Evolutionary conservation across 2,888 invertebrate genomes (phyloP), one percentile per base, ranked within the genome.

Genomic region (Mactromeris polynyma): DNA sequence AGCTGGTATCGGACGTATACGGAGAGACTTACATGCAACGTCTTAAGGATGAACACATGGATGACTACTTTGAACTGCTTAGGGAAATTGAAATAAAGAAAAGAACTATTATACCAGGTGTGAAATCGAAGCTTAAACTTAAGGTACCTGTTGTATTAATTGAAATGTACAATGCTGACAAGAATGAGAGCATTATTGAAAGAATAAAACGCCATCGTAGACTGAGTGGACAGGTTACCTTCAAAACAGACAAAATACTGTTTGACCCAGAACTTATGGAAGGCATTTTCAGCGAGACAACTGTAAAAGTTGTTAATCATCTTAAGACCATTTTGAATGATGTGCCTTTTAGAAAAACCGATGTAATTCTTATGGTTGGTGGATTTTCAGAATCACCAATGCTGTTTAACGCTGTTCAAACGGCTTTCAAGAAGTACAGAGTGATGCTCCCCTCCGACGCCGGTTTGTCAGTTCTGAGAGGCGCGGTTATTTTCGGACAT

Each of bases 21-120:
- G 81, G 86, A 19, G 46, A 38, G 21, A 69, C 78, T 9, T 82
- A 85, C 1, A 42, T 85, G 14, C 31, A 51, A 21, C 78, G 46
- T 17, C 91, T 93, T 31, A 78, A 73, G 46, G 40, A 77, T 2
- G 87, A 91, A 14, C 33, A 85, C 36, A 86, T 81, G 11, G 81
- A 78, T 21, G 92, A 90, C 40, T 89, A 85, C 33, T 33, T 90
- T 4, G 89, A 89, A 38, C 64, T 92, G 17, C 81, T 86, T 17
- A 80, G 90, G 17, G 88, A 90, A 19, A 90, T 92, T 46, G 92
- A 92, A 85, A 54, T 89, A 31, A 89, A 90, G 88, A 92, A 92
- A 81, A 51, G 92, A 51, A 83, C 36, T 0, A 81, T 89, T 7
- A n/a, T 80, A 21, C 85, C 86, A 2, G 83, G 88, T 0, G 36